Evolutionary conservation across 2,113 vertebrate genomes (phyloP).

Genomic region (Oreochromis spilurus): DNA sequence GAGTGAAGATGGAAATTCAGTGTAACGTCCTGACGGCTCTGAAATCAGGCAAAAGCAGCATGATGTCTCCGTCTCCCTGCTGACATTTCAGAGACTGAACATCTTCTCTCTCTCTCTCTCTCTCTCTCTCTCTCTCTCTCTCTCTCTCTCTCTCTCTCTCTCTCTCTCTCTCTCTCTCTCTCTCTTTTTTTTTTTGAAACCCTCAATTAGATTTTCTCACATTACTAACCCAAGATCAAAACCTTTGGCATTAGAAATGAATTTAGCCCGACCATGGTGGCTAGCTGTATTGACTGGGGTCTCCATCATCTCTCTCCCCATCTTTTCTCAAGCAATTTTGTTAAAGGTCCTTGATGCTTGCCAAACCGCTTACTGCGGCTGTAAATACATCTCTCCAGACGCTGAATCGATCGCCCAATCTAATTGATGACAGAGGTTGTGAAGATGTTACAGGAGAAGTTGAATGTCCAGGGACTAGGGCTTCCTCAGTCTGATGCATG

Average conservation of each 20-base stretch:
- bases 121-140: no score
- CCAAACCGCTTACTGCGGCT: slow-evolving; percentile 61
- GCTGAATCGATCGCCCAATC: slow-evolving; percentile 58
- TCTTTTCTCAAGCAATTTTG: slow-evolving; percentile 63
- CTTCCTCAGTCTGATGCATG: background rate
- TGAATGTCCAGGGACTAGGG: slow-evolving; percentile 6
- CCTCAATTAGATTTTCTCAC: slow-evolving; percentile 43
- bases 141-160: no score
- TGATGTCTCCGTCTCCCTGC: background rate
- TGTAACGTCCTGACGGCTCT: background rate
- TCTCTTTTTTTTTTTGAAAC: background rate
- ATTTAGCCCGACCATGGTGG: slow-evolving; percentile 29
- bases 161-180: no score
- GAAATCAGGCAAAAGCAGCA: background rate
- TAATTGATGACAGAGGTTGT: slow-evolving; percentile 56
- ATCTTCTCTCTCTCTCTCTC: no score
- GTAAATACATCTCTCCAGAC: slow-evolving; percentile 64
- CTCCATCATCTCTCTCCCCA: slow-evolving; percentile 37
- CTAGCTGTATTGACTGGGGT: slow-evolving; percentile 34
- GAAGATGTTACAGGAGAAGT: slow-evolving; percentile 45
- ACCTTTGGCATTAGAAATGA: slow-evolving; percentile 47
- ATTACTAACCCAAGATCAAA: slow-evolving; percentile 49
- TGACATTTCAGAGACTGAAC: slow-evolving; percentile 25
- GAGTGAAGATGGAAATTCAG: background rate
- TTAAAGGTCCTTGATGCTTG: slow-evolving; percentile 63